These are phyloP conservation scores for Dicrostonyx torquatus DNA, from an alignment of 2,797 vertebrate genomes.

Conservation along the genomic window DNA sequence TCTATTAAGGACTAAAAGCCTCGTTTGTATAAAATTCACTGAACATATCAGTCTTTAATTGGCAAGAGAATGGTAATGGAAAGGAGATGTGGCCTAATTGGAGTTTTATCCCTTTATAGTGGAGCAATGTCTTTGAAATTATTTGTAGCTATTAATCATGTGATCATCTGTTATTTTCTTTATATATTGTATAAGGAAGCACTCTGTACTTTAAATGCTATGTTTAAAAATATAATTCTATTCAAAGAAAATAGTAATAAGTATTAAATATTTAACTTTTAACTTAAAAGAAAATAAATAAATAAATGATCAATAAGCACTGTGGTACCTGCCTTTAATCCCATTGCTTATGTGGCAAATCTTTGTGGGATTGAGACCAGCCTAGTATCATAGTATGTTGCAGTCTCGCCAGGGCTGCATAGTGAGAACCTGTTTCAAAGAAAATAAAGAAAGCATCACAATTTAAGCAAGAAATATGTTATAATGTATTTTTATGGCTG, in stretches of 20 bases:
- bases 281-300: background rate
- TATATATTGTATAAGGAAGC: constrained; percentile 64
- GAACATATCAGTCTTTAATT: constrained; percentile 80
- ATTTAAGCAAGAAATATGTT: background rate
- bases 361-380: background rate
- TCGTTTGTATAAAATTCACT: constrained; percentile 79
- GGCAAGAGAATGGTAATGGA: constrained; percentile 71
- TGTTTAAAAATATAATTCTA: constrained; percentile 63
- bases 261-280: background rate
- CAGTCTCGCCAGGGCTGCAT: background rate
- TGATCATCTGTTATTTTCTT: constrained; percentile 61
- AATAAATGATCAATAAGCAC: background rate
- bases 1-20: constrained; percentile 79
- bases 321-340: background rate
- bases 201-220: constrained; percentile 42
- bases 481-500: background rate
- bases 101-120: constrained; percentile 47
- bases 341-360: background rate
- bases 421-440: background rate
- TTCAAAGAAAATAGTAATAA: background rate
- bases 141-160: constrained; percentile 76
- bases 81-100: constrained; percentile 76
- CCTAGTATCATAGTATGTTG: background rate
- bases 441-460: background rate
- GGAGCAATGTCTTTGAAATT: constrained; percentile 79